Percentiles rank a stretch among this genome's conserved stretches.
Conservation (phyloP, 1,140 invertebrate genomes). For the Cyclina sinensis region DNA sequence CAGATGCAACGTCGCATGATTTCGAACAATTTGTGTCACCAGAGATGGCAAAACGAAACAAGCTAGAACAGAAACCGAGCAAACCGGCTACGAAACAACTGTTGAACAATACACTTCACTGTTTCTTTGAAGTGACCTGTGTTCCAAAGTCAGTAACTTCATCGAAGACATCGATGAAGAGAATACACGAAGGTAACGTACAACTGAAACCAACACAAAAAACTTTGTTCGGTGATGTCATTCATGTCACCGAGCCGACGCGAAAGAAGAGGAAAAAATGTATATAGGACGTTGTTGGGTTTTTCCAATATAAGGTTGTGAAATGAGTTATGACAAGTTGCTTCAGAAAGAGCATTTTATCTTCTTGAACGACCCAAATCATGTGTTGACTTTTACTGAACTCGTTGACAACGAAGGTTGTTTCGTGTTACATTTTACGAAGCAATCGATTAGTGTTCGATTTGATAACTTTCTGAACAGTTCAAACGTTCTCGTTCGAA, state of each 20-base stretch:
- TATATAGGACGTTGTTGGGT: too few species aligned
- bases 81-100: not conserved
- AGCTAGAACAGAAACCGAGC: not conserved
- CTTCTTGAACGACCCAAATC: not conserved
- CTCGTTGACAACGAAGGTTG: not conserved
- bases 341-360: not conserved
- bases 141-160: too few species aligned
- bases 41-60: not conserved
- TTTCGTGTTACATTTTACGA: conserved; percentile 4
- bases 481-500: not conserved
- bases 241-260: too few species aligned
- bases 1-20: not conserved
- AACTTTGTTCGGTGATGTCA: too few species aligned
- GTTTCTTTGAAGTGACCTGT: too few species aligned
- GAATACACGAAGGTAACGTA: too few species aligned
- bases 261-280: too few species aligned
- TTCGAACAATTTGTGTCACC: not conserved
- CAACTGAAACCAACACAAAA: too few species aligned
- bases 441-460: not conserved
- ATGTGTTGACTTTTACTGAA: not conserved
- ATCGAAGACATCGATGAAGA: too few species aligned
- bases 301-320: too few species aligned
- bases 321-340: not conserved
- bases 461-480: not conserved
- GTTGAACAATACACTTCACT: not conserved